Percentiles rank a stretch among this genome's conserved stretches.
Evolutionary conservation across 2,113 vertebrate species (phyloP).

Genomic region (Tragelaphus buxtoni): DNA sequence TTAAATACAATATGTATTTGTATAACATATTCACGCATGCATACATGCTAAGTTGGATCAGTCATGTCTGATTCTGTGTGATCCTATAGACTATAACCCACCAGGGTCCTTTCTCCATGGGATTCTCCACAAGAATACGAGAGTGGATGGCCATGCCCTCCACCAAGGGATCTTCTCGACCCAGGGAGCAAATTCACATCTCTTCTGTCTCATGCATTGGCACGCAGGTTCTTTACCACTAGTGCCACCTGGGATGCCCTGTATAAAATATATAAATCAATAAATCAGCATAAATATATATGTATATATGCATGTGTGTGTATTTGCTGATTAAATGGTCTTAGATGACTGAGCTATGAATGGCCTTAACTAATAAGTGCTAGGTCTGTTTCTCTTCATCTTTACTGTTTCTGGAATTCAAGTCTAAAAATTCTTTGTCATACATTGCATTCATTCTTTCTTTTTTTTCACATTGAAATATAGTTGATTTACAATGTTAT

Average conservation of each 20-base stretch:
- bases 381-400: neutral
- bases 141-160: neutral
- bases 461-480: neutral
- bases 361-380: neutral
- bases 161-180: neutral
- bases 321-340: neutral
- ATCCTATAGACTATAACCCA: neutral
- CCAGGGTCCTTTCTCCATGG: neutral
- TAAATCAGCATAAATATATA: neutral
- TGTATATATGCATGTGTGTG: neutral
- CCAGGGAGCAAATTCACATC: neutral
- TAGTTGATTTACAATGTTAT: neutral
- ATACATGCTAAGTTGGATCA: neutral
- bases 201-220: neutral
- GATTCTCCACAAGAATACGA: neutral
- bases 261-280: neutral
- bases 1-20: neutral
- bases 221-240: neutral
- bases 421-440: neutral
- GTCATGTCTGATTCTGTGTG: accelerated
- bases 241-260: accelerated
- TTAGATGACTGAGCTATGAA: neutral
- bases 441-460: neutral
- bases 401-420: neutral
- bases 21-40: neutral